Evolutionary conservation across 2,113 vertebrate species (phyloP), one percentile per base, ranked within the genome.

Genomic region (Himantopus leucocephalus): DNA sequence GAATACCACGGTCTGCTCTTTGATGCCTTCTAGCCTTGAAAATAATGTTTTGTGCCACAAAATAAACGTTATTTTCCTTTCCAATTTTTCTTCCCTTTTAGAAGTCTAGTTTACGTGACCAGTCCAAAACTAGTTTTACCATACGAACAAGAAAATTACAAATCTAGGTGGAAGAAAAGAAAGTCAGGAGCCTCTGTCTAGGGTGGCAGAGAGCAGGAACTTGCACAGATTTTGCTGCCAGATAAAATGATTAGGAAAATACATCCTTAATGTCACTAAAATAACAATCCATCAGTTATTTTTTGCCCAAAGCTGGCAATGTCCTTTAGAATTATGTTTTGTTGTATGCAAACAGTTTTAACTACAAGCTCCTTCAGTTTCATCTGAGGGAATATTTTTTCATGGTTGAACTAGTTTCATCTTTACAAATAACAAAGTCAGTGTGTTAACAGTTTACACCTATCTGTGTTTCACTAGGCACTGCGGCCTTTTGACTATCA

Each of bases 251-350:
- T 91, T 76, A 91, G 53, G 50, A 89, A 94, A 95, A 92, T n/a
- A 74, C 55, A 86, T 59, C 88, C 89, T 71, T 52, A 80, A 74
- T 91, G 83, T 75, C 83, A 95, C 85, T 60, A 68, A 93, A 91
- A 92, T 64, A 93, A 89, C 79, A 95, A 74, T 74, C 94, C 68
- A 92, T 95, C 88, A 94, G 79, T 41, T 88, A 37, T 5, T 50
- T 94, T 95, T 68, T 95, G 91, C 94, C 76, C 19, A n/a, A 75
- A 97, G 85, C 91, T 87, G 79, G 63, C 22, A 50, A 89, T 6
- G 91, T 89, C 88, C 80, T 94, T 94, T 78, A 92, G 76, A 96
- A 85, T 72, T 34, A 77, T 37, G 66, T 58, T 96, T 75, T 78
- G 72, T 70, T 92, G 35, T 59, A 56, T 27, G 64, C 16, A 81